These are phyloP conservation scores for Blastobasis adustella DNA, from an alignment of 2,888 invertebrate species.

Conservation along the genomic window DNA sequence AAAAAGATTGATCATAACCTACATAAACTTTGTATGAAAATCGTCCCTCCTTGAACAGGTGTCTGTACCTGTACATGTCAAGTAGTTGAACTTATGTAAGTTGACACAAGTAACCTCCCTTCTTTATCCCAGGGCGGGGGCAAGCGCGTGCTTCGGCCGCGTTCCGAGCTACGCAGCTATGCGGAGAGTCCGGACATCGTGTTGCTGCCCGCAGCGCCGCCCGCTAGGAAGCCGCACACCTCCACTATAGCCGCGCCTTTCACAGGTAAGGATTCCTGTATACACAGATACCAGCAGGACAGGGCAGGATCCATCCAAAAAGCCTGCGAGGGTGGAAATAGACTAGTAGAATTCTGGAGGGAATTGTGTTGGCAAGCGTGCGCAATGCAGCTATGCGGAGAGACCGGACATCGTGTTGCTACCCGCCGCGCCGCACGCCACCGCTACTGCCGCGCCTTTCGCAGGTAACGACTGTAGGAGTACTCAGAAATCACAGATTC, in stretches of 20 bases:
- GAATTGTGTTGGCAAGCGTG: no score
- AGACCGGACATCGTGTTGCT: slow-evolving; percentile 81
- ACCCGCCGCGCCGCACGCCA: slow-evolving; percentile 72
- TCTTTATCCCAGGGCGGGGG: slow-evolving; percentile 45
- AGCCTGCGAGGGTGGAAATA: no score
- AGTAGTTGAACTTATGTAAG: no score
- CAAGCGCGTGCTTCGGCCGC: slow-evolving; percentile 85
- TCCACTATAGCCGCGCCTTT: slow-evolving; percentile 32
- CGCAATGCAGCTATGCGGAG: slow-evolving; percentile 85
- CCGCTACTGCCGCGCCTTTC: slow-evolving; percentile 44
- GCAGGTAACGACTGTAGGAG: slow-evolving; percentile 30
- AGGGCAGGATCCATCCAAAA: not conserved
- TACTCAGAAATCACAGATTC: no score
- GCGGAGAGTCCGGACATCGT: slow-evolving; percentile 88
- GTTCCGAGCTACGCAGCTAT: slow-evolving; percentile 89
- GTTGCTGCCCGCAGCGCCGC: slow-evolving; percentile 74
- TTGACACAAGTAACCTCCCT: no score
- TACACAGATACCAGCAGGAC: not conserved
- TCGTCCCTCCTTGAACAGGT: no score
- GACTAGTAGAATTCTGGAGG: no score
- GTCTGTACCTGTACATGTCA: no score
- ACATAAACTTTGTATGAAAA: not conserved
- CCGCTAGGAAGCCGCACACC: slow-evolving; percentile 43
- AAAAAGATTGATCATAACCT: not conserved
- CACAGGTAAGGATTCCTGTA: slow-evolving; percentile 29